Conservation (phyloP, 2,888 invertebrate genomes). For the Onthophagus sagittarius region DNA sequence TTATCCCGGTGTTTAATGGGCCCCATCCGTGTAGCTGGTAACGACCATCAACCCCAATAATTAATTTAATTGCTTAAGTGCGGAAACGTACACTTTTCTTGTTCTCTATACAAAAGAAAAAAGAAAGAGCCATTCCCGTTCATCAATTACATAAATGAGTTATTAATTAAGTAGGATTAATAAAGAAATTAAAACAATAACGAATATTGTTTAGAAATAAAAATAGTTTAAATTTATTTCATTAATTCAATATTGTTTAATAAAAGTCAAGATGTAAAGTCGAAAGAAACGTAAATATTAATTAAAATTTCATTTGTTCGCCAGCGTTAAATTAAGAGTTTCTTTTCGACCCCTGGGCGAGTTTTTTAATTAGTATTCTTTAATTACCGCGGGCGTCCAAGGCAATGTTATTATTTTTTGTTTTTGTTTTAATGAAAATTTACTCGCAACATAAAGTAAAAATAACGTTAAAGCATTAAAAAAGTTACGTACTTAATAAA, state of each 20-base stretch:
- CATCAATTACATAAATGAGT: neutral
- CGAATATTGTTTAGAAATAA: neutral
- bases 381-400: slow-evolving; percentile 9
- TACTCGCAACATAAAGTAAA: neutral
- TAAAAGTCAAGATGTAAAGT: neutral
- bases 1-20: neutral
- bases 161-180: neutral
- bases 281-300: slow-evolving; percentile 12
- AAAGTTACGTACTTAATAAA: neutral
- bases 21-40: neutral
- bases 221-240: neutral
- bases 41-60: neutral
- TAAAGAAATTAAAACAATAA: neutral
- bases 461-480: neutral
- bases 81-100: slow-evolving; percentile 18
- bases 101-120: neutral
- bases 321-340: slow-evolving; percentile 15
- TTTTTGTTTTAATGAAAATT: slow-evolving; percentile 5
- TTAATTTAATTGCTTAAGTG: slow-evolving; percentile 23
- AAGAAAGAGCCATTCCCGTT: neutral
- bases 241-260: neutral
- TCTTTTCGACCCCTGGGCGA: neutral
- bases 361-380: slow-evolving; percentile 16
- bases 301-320: slow-evolving; percentile 19
- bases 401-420: too few species aligned